These are phyloP conservation scores for Ataeniobius toweri DNA, from an alignment of 2,797 vertebrate genomes.

Conservation along the genomic window DNA sequence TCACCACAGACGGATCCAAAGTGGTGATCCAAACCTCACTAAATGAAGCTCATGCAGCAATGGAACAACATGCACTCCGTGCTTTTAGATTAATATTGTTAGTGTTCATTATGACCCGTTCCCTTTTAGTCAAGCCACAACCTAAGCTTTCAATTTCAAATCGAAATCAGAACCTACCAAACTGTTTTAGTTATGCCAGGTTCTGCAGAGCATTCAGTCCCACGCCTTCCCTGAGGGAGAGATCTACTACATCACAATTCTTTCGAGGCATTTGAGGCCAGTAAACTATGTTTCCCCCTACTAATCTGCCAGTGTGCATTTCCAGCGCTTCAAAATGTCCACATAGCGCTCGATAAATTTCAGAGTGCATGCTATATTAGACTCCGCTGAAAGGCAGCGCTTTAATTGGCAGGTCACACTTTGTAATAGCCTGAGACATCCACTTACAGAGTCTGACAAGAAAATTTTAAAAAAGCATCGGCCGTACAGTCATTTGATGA, in stretches of 20 bases:
- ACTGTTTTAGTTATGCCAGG: constrained; percentile 42
- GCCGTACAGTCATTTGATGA: constrained; percentile 59
- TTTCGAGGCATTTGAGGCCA: constrained; percentile 33
- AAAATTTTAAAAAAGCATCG: constrained; percentile 59
- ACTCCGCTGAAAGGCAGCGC: constrained; percentile 46
- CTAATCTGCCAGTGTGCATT: constrained; percentile 48
- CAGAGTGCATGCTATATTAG: constrained; percentile 42
- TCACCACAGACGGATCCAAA: constrained; percentile 15
- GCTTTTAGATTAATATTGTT: constrained; percentile 10
- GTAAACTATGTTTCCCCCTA: constrained; percentile 40
- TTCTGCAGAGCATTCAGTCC: constrained; percentile 55
- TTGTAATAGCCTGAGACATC: constrained; percentile 60
- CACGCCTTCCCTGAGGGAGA: constrained; percentile 57
- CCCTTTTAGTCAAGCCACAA: constrained; percentile 30
- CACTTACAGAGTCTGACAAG: constrained; percentile 51
- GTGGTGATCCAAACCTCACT: constrained; percentile 8
- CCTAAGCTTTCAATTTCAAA: constrained; percentile 30
- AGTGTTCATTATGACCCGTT: constrained; percentile 61
- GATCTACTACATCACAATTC: constrained; percentile 39
- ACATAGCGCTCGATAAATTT: constrained; percentile 51
- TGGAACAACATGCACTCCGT: constrained; percentile 13
- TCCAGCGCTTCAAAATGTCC: constrained; percentile 36
- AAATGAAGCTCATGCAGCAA: constrained; percentile 28
- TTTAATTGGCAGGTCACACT: constrained; percentile 65
- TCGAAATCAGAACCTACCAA: constrained; percentile 22